Percentiles rank a stretch among this genome's conserved stretches.
Evolutionary conservation across 2,797 vertebrate species (phyloP).

Genomic region (Pogonophryne albipinna): DNA sequence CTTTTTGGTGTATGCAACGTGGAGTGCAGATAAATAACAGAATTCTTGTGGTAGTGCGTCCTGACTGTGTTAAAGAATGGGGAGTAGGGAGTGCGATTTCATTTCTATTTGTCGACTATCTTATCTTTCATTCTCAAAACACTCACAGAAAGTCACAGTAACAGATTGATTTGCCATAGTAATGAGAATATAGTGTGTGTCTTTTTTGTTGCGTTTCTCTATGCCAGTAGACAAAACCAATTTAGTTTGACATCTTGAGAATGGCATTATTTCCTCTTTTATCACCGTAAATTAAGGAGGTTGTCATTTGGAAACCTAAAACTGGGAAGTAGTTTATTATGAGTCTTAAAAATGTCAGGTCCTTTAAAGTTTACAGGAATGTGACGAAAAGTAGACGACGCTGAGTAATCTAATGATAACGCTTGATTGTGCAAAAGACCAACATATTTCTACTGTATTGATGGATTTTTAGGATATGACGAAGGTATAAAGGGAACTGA

Average conservation of each 20-base stretch:
- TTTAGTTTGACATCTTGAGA: background rate
- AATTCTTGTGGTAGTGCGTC: background rate
- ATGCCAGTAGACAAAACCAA: background rate
- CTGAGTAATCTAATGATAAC: background rate
- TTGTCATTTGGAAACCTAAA: constrained; percentile 36
- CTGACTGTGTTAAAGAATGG: background rate
- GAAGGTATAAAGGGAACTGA: constrained; percentile 6
- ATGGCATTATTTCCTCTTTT: background rate
- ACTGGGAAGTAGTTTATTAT: constrained; percentile 58
- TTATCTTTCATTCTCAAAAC: background rate
- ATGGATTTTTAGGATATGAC: background rate
- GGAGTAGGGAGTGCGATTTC: background rate
- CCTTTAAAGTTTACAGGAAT: constrained; percentile 15
- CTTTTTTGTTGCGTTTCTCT: background rate
- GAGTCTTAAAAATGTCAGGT: background rate
- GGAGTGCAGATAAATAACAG: background rate
- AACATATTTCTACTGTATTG: background rate
- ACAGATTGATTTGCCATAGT: constrained; percentile 16
- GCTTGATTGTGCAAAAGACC: constrained; percentile 18
- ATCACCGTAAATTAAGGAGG: constrained; percentile 20
- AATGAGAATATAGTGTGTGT: constrained; percentile 3
- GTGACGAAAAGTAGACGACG: constrained; percentile 38
- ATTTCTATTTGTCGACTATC: background rate
- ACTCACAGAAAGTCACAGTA: constrained; percentile 15
- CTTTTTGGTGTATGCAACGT: background rate